Conservation (phyloP, 2,797 vertebrate genomes). For the Falco columbarius region DNA sequence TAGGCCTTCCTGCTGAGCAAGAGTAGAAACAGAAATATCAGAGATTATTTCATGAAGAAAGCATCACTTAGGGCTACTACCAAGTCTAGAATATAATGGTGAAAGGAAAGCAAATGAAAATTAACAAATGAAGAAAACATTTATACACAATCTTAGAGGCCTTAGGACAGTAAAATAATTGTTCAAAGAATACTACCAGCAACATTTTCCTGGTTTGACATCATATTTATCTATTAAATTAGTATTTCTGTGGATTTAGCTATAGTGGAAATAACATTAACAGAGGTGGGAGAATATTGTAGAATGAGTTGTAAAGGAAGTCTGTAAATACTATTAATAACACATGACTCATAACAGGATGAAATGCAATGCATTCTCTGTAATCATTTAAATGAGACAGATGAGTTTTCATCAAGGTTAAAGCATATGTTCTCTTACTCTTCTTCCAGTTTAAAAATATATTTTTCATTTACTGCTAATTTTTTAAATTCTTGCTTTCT, state of each 20-base stretch:
- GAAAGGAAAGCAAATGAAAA: background rate
- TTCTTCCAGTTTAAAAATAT: background rate
- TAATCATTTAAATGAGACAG: background rate
- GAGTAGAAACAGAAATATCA: constrained; percentile 2
- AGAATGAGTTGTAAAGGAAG: background rate
- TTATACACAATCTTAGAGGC: background rate
- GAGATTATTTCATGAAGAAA: background rate
- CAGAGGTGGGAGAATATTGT: background rate
- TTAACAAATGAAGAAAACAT: background rate
- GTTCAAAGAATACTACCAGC: background rate
- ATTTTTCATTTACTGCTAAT: background rate
- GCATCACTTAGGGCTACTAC: background rate
- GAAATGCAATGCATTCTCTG: background rate
- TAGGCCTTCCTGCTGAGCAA: background rate
- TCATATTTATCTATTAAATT: background rate
- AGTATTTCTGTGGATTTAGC: background rate
- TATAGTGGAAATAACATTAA: background rate
- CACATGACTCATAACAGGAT: background rate
- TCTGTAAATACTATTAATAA: background rate
- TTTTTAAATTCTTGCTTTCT: background rate
- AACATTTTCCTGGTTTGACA: background rate
- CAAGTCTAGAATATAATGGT: background rate
- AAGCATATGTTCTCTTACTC: background rate
- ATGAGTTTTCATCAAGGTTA: background rate
- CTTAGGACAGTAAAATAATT: background rate